Evolutionary conservation across 2,113 vertebrate species (phyloP).

Genomic region (Toxotes chatareus): DNA sequence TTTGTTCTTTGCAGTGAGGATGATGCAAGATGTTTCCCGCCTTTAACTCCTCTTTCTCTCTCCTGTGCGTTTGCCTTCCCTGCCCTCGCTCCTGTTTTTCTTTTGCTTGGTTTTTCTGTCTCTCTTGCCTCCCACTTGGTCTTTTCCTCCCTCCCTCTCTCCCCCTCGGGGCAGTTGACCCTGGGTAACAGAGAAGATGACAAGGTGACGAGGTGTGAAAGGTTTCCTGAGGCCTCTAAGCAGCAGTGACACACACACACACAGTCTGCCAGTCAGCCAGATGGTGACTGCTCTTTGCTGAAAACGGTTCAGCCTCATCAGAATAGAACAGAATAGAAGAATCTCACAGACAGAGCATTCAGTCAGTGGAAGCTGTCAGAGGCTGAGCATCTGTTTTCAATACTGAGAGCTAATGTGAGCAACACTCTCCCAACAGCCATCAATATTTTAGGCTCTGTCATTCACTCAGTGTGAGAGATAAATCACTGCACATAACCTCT

Average conservation of each 20-base stretch:
- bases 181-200: conserved; percentile 53
- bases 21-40: neutral
- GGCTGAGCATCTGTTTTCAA: no score
- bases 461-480: no score
- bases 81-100: neutral
- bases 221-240: conserved; percentile 49
- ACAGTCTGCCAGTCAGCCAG: conserved; percentile 30
- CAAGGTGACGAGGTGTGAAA: conserved; percentile 61
- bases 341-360: neutral
- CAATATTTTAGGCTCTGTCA: no score
- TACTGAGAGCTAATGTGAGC: no score
- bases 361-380: no score
- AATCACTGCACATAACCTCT: no score
- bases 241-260: conserved; percentile 2
- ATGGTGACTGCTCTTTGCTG: conserved; percentile 50
- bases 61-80: neutral
- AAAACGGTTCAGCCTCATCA: conserved; percentile 7
- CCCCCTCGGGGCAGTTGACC: conserved; percentile 16
- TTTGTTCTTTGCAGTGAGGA: conserved; percentile 22
- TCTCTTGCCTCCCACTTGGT: neutral
- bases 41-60: neutral
- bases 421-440: no score
- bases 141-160: neutral
- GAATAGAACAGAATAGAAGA: neutral
- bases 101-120: neutral